These are phyloP conservation scores for Nasonia longicornis DNA, from an alignment of 1,140 invertebrate genomes.

Conservation along the genomic window DNA sequence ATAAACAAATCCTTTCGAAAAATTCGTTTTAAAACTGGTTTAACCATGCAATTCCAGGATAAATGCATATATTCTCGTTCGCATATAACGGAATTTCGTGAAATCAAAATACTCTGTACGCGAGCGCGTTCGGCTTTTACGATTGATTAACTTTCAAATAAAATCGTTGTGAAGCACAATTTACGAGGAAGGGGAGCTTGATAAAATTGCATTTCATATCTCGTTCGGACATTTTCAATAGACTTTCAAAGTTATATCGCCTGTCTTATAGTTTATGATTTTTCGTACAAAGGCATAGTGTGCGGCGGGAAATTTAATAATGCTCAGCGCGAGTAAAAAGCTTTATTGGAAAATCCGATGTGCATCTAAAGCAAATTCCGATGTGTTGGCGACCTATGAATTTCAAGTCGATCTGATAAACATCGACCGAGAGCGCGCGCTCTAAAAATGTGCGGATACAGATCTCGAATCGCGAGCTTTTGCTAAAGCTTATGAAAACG, in stretches of 20 bases:
- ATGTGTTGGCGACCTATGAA: not conserved
- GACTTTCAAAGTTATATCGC: not conserved
- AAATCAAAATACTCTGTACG: constrained; percentile 29
- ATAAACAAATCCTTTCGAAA: not conserved
- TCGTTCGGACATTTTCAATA: not conserved
- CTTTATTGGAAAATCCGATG: not conserved
- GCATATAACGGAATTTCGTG: constrained; percentile 7
- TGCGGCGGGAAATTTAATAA: not conserved
- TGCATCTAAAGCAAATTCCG: not conserved
- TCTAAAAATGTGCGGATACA: not conserved
- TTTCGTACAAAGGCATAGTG: too few relatives aligned
- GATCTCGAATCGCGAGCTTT: not conserved
- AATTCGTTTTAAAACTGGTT: not conserved
- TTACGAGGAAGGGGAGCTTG: not conserved
- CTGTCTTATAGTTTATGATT: too few relatives aligned
- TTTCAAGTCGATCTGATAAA: not conserved
- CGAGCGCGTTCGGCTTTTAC: constrained; percentile 16
- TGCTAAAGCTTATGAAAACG: too few relatives aligned
- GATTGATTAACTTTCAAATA: constrained; percentile 32
- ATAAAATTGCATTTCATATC: not conserved
- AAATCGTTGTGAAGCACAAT: not conserved
- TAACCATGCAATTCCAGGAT: not conserved
- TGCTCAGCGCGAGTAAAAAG: not conserved
- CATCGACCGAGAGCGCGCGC: not conserved
- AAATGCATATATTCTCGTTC: constrained; percentile 10